Evolutionary conservation across 2,888 invertebrate genomes (phyloP).

Genomic region (Unio pictorum): DNA sequence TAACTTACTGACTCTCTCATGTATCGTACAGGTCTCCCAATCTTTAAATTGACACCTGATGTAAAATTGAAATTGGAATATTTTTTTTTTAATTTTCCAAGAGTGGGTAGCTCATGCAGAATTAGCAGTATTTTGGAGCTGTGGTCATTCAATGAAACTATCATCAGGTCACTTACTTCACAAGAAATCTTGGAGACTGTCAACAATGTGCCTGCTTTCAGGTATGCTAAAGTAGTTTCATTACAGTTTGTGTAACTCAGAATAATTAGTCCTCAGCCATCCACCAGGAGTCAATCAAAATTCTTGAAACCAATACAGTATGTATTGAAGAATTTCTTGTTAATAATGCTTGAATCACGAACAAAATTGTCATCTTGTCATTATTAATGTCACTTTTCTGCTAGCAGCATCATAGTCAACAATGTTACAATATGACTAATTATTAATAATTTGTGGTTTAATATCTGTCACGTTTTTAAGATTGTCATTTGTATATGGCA

Average conservation of each 20-base stretch:
- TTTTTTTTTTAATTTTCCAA: conserved; percentile 11
- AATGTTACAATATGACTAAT: too few relatives aligned
- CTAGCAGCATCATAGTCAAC: too few relatives aligned
- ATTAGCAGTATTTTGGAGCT: conserved; percentile 56
- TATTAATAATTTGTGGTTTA: too few relatives aligned
- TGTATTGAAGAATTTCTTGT: too few relatives aligned
- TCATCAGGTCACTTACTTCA: conserved; percentile 41
- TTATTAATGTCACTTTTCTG: too few relatives aligned
- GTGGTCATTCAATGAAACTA: conserved; percentile 53
- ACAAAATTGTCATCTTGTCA: too few relatives aligned
- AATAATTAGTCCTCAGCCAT: not conserved
- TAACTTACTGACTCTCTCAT: not conserved
- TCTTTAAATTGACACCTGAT: too few relatives aligned
- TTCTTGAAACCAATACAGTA: too few relatives aligned
- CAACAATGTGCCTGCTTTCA: conserved; percentile 41
- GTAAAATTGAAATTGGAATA: not conserved
- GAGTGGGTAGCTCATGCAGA: conserved; percentile 43
- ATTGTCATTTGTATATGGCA: too few relatives aligned
- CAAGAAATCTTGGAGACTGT: conserved; percentile 43
- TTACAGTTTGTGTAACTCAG: not conserved
- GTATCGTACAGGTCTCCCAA: not conserved
- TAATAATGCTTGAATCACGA: too few relatives aligned
- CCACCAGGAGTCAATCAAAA: not conserved
- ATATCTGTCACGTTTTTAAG: too few relatives aligned
- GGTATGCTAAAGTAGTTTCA: conserved; percentile 31